Conservation (phyloP, 64 coral and sea anemone species). For the Dendrophyllia cribrosa region DNA sequence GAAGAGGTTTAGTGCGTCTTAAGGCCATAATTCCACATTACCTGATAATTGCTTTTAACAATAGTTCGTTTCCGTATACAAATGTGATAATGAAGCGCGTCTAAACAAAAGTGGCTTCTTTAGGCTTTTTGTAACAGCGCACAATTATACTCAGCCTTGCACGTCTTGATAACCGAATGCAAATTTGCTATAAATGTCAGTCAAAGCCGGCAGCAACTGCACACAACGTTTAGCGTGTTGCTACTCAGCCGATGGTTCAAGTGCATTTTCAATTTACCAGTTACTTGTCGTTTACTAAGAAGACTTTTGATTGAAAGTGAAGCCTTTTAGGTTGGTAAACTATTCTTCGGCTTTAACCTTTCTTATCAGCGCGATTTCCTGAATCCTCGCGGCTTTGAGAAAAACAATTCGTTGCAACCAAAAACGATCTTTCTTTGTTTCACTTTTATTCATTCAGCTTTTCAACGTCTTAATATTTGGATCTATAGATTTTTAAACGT, state of each 20-base stretch:
- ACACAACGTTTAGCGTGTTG: not conserved
- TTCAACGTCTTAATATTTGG: not conserved
- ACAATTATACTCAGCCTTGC: not conserved
- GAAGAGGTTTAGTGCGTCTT: not conserved
- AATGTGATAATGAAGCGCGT: slow-evolving; percentile 14
- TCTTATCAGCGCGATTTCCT: no score
- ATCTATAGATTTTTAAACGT: not conserved
- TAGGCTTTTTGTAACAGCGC: not conserved
- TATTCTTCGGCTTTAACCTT: not conserved
- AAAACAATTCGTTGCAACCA: no score
- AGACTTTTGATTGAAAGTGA: no score
- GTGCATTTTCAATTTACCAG: not conserved
- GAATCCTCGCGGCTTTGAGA: no score
- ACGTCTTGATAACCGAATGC: not conserved
- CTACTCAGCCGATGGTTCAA: not conserved
- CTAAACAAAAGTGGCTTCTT: slow-evolving; percentile 9
- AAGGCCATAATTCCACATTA: slow-evolving; percentile 3
- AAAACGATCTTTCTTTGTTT: no score
- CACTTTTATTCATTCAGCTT: not conserved
- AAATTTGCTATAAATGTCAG: not conserved
- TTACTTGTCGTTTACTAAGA: no score
- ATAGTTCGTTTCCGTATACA: slow-evolving; percentile 23
- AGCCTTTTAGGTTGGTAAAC: not conserved
- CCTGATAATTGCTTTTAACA: slow-evolving; percentile 17
- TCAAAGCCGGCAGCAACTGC: not conserved